Evolutionary conservation across 2,888 invertebrate species (phyloP).

Genomic region (Drosophila colorata): DNA sequence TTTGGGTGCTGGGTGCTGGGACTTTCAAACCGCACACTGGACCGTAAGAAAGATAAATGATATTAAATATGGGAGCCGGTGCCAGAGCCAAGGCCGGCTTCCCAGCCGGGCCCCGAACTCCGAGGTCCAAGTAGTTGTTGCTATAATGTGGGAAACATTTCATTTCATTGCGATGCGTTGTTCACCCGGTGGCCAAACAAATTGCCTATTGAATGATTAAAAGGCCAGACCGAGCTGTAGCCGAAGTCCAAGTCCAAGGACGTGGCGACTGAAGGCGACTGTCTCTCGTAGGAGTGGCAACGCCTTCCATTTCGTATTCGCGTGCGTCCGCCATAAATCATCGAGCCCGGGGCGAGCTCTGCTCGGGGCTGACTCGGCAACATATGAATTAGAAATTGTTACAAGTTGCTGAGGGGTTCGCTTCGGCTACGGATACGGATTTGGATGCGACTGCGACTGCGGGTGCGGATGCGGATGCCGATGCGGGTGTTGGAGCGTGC

Average conservation of each 20-base stretch:
- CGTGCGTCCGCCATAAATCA: conserved; percentile 73
- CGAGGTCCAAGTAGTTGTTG: conserved; percentile 31
- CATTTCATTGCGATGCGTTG: conserved; percentile 57
- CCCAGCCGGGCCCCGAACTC: background rate
- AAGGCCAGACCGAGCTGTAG: conserved; percentile 32
- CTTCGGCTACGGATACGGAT: conserved; percentile 4
- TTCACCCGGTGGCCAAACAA: conserved; percentile 58
- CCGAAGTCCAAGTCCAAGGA: conserved; percentile 24
- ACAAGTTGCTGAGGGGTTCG: conserved; percentile 33
- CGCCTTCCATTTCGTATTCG: conserved; percentile 66
- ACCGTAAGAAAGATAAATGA: conserved; percentile 77
- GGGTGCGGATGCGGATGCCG: conserved; percentile 7
- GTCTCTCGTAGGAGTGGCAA: conserved; percentile 32
- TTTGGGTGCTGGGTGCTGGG: background rate
- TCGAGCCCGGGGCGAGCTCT: conserved; percentile 35
- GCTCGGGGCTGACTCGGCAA: conserved; percentile 45
- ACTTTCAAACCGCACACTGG: conserved; percentile 61
- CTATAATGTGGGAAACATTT: conserved; percentile 71
- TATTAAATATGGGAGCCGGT: conserved; percentile 69
- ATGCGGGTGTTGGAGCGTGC: conserved; percentile 30
- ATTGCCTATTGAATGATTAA: conserved; percentile 82
- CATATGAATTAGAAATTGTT: conserved; percentile 80
- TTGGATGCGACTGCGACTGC: background rate
- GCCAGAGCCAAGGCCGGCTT: background rate
- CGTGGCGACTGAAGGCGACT: too few species aligned